Evolutionary conservation across 1,140 invertebrate genomes (phyloP), one percentile per base, ranked within the genome.

Genomic region (Listronotus bonariensis): DNA sequence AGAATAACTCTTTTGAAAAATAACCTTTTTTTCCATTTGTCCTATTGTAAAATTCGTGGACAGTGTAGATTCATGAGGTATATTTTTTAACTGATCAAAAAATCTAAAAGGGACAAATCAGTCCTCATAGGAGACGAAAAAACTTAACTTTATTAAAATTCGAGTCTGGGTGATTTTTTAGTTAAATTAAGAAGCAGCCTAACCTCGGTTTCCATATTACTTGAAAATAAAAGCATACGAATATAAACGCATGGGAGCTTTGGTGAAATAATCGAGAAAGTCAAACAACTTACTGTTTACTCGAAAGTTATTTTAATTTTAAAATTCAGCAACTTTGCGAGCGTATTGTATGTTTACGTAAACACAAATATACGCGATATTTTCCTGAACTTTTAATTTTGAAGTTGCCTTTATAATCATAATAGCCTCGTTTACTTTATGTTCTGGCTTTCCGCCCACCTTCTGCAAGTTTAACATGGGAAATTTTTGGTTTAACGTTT

Each of bases 381-480:
- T 61, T 42, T 14, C 48, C 26, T 48, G 40, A 61, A 61, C 59
- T 61, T 61, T 61, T 61, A 61, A 61, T 61, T 61, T 61, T 34
- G 46, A 61, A 61, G 49, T 51, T 52, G 48, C 38, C 45, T 60
- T 36, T n/a, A 31, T 60, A 60, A 49, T 60, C 15, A 49, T 60
- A 49, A 51, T 60, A 43, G 40, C 41, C 42, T 32, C 48, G 46
- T 52, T 53, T 61, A 53, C 48, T 52, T 48, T 42, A 43, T 36
- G 34, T 48, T 48, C 18, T n/a, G 18, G 15, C 43, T 26, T 18
- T 6, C 31, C 20, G 9, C 10, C 38, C 32, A 14, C 11, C 14
- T 43, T 48, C 40, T 6, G 45, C 15, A 49, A 32, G 15, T 15
- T 48, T 60, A 57, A 57, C 18, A 45, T 46, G 17, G 6, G 42